Evolutionary conservation across 2,113 vertebrate genomes (phyloP).

Genomic region (Arvicanthis niloticus): DNA sequence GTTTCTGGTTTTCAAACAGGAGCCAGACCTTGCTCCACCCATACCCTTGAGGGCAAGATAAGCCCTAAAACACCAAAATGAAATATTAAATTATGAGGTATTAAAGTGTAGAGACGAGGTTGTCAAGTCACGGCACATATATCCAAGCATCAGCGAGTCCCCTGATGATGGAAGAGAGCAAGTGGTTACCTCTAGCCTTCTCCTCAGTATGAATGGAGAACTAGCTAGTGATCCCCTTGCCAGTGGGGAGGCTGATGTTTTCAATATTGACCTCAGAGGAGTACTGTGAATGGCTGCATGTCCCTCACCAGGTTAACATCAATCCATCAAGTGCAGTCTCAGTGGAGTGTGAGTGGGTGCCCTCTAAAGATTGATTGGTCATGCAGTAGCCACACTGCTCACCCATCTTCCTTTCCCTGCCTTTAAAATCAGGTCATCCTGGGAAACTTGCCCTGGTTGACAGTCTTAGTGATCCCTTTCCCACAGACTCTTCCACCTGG

Average conservation of each 20-base stretch:
- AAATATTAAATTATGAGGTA: conserved; percentile 11
- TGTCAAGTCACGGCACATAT: conserved; percentile 40
- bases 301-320: not conserved
- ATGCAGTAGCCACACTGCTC: not conserved
- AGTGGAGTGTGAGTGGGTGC: not conserved
- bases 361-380: not conserved
- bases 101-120: conserved; percentile 31
- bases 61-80: conserved; percentile 47
- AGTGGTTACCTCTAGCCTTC: conserved; percentile 32
- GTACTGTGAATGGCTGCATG: not conserved
- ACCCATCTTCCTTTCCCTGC: not conserved
- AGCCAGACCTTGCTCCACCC: conserved; percentile 11
- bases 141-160: conserved; percentile 49
- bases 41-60: not conserved
- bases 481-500: not conserved
- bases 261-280: conserved; percentile 61
- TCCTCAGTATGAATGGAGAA: conserved; percentile 60
- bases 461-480: not conserved
- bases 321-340: not conserved
- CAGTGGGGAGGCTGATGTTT: conserved; percentile 22
- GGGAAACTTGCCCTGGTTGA: not conserved
- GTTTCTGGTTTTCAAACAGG: conserved; percentile 11
- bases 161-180: conserved; percentile 46
- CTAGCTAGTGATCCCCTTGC: conserved; percentile 4
- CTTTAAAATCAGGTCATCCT: not conserved